Conservation (phyloP, 1,140 invertebrate species). For the Drosophila kikkawai region DNA sequence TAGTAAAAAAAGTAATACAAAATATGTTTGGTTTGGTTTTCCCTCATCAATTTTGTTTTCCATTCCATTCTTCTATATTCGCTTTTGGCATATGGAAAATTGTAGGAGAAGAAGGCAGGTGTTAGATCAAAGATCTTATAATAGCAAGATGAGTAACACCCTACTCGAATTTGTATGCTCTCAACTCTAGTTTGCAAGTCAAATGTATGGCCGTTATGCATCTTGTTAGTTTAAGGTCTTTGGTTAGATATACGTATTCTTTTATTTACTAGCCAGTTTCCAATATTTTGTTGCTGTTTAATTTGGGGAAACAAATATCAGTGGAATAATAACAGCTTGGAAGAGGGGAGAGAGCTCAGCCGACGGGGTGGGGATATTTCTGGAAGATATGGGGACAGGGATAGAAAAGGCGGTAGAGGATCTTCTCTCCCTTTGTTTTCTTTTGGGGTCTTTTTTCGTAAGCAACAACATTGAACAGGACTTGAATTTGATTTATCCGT, state of each 20-base stretch:
- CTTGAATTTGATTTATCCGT: constrained; percentile 45
- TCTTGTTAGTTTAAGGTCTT: neutral
- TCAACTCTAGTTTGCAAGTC: neutral
- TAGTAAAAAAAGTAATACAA: constrained; percentile 79
- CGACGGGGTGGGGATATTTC: constrained; percentile 17
- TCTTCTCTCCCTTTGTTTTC: constrained; percentile 11
- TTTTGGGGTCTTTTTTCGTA: constrained; percentile 29
- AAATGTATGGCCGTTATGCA: neutral
- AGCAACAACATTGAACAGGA: constrained; percentile 61
- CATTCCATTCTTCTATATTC: constrained; percentile 19
- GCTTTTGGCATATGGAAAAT: constrained; percentile 61
- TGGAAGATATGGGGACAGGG: constrained; percentile 18
- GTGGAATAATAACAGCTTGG: constrained; percentile 17
- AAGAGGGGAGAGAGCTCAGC: constrained; percentile 22
- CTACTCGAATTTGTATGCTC: too few species aligned
- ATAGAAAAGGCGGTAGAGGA: neutral
- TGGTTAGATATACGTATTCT: constrained; percentile 24
- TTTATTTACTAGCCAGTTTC: constrained; percentile 1
- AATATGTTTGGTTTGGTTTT: constrained; percentile 66
- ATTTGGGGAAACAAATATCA: constrained; percentile 13
- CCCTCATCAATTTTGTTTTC: constrained; percentile 12
- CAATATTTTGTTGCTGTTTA: constrained; percentile 17
- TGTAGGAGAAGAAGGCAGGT: constrained; percentile 58
- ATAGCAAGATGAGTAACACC: neutral
- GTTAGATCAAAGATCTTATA: neutral